phyloP scores from a whole-genome alignment of 2,888 invertebrate genomes.

The Drosophila helvetica region DNA sequence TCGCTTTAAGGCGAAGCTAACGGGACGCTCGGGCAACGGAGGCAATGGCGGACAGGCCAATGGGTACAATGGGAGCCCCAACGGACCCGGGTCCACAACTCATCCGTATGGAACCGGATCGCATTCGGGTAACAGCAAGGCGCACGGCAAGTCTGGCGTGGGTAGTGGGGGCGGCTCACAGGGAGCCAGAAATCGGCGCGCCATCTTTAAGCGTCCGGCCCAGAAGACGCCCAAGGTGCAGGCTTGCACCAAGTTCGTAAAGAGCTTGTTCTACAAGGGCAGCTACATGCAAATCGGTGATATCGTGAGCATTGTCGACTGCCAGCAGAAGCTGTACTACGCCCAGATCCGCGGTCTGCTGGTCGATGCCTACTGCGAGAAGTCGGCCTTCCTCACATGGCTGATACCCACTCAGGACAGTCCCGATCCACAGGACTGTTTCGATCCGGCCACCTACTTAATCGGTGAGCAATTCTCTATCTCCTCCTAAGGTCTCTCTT shows the following conservation, averaged over 20 bases:
- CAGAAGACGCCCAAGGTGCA: slow-evolving; percentile 92
- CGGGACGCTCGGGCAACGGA: slow-evolving; percentile 27
- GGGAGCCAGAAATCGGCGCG: slow-evolving; percentile 87
- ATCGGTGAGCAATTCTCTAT: slow-evolving; percentile 86
- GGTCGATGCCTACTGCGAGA: slow-evolving; percentile 96
- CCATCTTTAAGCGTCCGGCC: slow-evolving; percentile 91
- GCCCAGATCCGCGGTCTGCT: slow-evolving; percentile 95
- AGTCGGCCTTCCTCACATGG: slow-evolving; percentile 96
- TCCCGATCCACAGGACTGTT: slow-evolving; percentile 90
- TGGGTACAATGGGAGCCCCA: slow-evolving; percentile 39
- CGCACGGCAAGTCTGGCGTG: slow-evolving; percentile 38
- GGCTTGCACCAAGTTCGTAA: slow-evolving; percentile 92
- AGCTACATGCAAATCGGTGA: slow-evolving; percentile 95
- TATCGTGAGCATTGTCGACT: slow-evolving; percentile 93
- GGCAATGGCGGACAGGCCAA: slow-evolving; percentile 22
- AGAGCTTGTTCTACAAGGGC: slow-evolving; percentile 90
- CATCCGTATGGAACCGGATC: slow-evolving; percentile 14
- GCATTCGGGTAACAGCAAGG: slow-evolving; percentile 27
- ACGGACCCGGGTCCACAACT: slow-evolving; percentile 14
- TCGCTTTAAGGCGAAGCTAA: slow-evolving; percentile 64
- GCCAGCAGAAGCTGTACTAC: slow-evolving; percentile 91
- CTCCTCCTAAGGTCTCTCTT: neutral
- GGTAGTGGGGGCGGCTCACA: slow-evolving; percentile 17
- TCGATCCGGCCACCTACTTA: slow-evolving; percentile 95
- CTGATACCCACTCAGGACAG: slow-evolving; percentile 93